Evolutionary conservation across 2,888 invertebrate species (phyloP), one percentile per base, ranked within the genome.

Genomic region (Antheraea assamensis): DNA sequence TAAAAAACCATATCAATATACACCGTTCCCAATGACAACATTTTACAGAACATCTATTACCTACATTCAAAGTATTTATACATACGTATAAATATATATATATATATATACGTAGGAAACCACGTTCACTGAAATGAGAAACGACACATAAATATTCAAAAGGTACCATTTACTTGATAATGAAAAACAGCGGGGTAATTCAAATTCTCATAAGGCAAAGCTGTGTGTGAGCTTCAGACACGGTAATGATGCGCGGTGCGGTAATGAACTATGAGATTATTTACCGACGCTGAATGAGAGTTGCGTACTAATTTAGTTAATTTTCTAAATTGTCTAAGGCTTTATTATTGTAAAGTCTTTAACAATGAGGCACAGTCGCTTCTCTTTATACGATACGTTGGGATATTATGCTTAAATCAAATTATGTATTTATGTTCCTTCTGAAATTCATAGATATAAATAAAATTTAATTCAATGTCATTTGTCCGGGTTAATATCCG

Each of bases 101-200:
- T 24, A 71, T 17, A 24, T 61, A 35, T 68, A 52, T 42, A 27
- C n/a, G 24, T 52, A 72, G 49, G 24, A 7, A 21, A 66, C 61
- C 2, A 30, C 61, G 61, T 27, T 64, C 61, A 64, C 17, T 52
- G 30, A 35, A 52, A 55, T 27, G 68, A 72, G 49, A 78, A 81
- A 81, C 80, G 80, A 77, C 77, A 79, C 82, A 90, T 91, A 88
- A 88, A 90, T 89, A 90, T 91, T 88, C 88, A 90, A 79, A 81
- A 81, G 83, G 73, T 75, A 78, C 31, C 83, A 82, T 88, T 84
- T 79, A 80, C 83, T 81, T 77, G 76, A 81, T 88, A 88, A 90
- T 88, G 89, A 90, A 91, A 90, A 89, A 87, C 81, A 80, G 79
- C 61, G 83, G 80, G 81, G 82, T 85, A 81, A 88, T 89, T 87